Evolutionary conservation across 2,888 invertebrate genomes (phyloP).

Genomic region (Actias luna): DNA sequence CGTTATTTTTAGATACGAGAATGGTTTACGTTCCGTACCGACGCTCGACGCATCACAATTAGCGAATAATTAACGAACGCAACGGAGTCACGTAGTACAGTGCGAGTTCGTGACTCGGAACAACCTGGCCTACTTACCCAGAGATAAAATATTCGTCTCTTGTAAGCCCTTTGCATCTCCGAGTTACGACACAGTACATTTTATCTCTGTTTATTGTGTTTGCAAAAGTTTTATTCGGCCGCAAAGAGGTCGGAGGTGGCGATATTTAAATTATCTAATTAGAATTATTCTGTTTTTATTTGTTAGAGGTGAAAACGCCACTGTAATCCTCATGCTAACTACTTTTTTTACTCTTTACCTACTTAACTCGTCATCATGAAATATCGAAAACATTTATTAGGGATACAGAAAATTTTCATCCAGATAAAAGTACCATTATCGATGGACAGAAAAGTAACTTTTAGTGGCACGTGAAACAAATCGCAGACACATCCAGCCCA

Average conservation of each 20-base stretch:
- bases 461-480: too few relatives aligned
- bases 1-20: background rate
- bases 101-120: slow-evolving; percentile 12
- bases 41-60: slow-evolving; percentile 8
- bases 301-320: too few relatives aligned
- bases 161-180: slow-evolving; percentile 11
- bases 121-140: slow-evolving; percentile 19
- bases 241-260: background rate
- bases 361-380: too few relatives aligned
- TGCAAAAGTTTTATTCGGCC: background rate
- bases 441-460: too few relatives aligned
- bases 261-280: background rate
- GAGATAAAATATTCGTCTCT: slow-evolving; percentile 19
- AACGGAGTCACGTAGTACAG: slow-evolving; percentile 20
- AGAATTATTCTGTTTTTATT: too few relatives aligned
- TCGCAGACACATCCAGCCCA: too few relatives aligned
- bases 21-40: background rate
- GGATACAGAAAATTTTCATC: too few relatives aligned
- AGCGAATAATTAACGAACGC: slow-evolving; percentile 19
- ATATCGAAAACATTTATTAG: too few relatives aligned
- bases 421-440: too few relatives aligned
- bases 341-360: too few relatives aligned
- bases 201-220: slow-evolving; percentile 10
- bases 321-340: too few relatives aligned
- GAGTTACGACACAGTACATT: background rate